Evolutionary conservation across 2,797 vertebrate species (phyloP), one percentile per base, ranked within the genome.

Genomic region (Anguilla pacifica): DNA sequence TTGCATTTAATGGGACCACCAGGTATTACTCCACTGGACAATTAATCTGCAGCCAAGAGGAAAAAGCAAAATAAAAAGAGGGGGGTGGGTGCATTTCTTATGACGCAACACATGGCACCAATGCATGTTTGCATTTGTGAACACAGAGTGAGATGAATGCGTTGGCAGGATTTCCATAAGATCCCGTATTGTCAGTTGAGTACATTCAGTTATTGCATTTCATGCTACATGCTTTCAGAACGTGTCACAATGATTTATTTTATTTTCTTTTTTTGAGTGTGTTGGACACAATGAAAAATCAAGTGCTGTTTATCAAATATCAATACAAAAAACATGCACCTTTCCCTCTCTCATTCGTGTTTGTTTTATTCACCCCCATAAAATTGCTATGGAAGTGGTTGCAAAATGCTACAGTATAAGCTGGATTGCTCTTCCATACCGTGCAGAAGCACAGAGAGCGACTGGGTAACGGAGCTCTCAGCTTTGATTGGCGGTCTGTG

Each of bases 1-100:
- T 39, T 70, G 28, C 11, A 13, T 86, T 72, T 70, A 72, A 86
- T 86, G 49, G 85, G 61, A 70, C 53, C 64, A 86, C 64, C 25
- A 22, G 15, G 9, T 31, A 72, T 28, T 85, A 85, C 53, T 39
- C 83, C 35, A 17, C 35, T 55, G 28, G 43, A 84, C 53, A 84
- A 28, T 53, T 53, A 19, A 84, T 28, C 11, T 84, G 53, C n/a
- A 39, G 35, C 17, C 15, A 31, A 59, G 53, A 28, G 6, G 5
- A 15, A 43, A 22, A 35, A 61, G 53, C n/a, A n/a, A 7, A 28
- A 67, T 1, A 28, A 67, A 5, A 67, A 28, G 22, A 15, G 0
- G 55, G 11, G 17, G 55, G 11, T 17, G 17, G 17, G 17, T 59
- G 17, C 11, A 13, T 11, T 15, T 57, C 15, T 15, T 17, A 57